These are phyloP conservation scores for Bucco capensis DNA, from an alignment of 2,113 vertebrate species.

Conservation along the genomic window DNA sequence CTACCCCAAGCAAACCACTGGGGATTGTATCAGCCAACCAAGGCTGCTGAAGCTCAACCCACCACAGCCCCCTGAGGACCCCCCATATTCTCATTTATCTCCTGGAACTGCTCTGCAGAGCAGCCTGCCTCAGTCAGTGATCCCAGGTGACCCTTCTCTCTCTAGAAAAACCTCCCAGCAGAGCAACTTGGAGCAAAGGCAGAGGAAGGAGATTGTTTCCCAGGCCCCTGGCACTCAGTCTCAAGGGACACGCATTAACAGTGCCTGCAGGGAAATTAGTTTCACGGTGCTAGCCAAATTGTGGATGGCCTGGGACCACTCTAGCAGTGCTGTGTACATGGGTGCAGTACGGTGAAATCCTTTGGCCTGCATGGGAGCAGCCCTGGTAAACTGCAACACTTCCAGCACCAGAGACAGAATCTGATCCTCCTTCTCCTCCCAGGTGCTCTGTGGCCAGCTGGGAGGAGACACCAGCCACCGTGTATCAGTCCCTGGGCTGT, in stretches of 20 bases:
- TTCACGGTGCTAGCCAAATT: background rate
- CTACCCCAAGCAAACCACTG: background rate
- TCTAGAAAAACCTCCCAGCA: background rate
- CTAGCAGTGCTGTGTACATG: rapidly evolving
- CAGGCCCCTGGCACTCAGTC: background rate
- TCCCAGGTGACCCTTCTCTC: background rate
- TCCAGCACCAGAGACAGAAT: background rate
- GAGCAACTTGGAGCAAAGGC: background rate
- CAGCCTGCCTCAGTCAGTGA: background rate
- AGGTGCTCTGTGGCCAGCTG: rapidly evolving
- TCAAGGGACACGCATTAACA: background rate
- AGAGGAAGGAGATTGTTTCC: background rate
- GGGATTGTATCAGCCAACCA: background rate
- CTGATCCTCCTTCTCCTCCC: rapidly evolving
- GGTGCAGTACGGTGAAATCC: background rate
- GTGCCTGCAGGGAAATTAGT: background rate
- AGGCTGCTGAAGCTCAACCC: background rate
- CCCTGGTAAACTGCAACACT: rapidly evolving
- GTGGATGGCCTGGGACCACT: background rate
- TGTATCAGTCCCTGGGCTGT: background rate
- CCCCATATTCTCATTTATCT: rapidly evolving
- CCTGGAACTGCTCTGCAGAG: background rate
- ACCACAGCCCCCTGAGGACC: background rate
- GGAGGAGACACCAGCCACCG: rapidly evolving
- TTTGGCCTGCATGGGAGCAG: background rate